These are phyloP conservation scores for Chionoecetes opilio DNA, from an alignment of 1,140 invertebrate genomes.

Conservation along the genomic window DNA sequence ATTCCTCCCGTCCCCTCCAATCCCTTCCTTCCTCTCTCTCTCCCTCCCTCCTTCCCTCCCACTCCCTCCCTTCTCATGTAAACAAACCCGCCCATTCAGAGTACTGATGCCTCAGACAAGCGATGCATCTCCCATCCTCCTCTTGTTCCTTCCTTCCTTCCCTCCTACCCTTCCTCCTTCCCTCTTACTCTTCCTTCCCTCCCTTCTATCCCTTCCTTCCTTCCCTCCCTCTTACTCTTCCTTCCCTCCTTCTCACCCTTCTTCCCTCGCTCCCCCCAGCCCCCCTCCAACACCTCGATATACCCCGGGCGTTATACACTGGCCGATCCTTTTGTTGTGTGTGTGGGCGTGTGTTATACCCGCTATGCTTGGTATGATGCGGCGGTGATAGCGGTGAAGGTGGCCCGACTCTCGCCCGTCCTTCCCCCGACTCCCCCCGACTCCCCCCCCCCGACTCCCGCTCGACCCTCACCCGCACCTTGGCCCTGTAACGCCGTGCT, in stretches of 20 bases:
- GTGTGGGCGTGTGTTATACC: conserved; percentile 27
- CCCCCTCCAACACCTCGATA: background rate
- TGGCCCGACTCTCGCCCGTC: background rate
- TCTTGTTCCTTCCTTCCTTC: background rate
- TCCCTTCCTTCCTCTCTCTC: conserved; percentile 39
- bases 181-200: background rate
- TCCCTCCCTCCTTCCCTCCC: background rate
- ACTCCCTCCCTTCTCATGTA: background rate
- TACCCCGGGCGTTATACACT: conserved; percentile 22
- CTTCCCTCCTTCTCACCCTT: background rate
- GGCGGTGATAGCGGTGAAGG: background rate
- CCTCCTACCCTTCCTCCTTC: background rate
- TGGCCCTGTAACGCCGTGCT: conserved; percentile 42
- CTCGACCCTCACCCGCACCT: conserved; percentile 24
- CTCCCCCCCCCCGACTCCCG: too few relatives aligned
- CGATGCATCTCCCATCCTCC: conserved; percentile 6
- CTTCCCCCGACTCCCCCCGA: too few relatives aligned
- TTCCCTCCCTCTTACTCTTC: too few relatives aligned
- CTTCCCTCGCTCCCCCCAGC: background rate
- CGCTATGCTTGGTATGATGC: conserved; percentile 13
- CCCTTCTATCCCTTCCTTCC: conserved; percentile 15
- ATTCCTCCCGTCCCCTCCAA: too few relatives aligned
- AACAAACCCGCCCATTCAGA: background rate
- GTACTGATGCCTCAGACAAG: conserved; percentile 32
- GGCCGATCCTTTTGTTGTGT: conserved; percentile 47